Evolutionary conservation across 2,888 invertebrate species (phyloP).

Genomic region (Drosophila borealis): DNA sequence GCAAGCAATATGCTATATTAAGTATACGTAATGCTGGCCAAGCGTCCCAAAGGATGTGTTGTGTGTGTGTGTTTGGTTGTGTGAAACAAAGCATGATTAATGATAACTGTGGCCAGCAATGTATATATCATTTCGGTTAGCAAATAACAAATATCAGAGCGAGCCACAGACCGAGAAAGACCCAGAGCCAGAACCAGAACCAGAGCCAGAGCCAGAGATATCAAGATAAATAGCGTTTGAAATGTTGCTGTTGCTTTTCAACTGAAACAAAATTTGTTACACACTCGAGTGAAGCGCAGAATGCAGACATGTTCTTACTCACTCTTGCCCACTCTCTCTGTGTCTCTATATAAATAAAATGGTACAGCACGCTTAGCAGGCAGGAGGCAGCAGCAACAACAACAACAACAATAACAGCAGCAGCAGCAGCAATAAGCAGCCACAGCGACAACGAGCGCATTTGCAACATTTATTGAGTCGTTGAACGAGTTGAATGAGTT

Average conservation of each 20-base stretch:
- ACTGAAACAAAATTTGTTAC: constrained; percentile 64
- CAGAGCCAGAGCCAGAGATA: constrained; percentile 38
- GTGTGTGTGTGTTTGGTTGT: constrained; percentile 24
- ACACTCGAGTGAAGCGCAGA: constrained; percentile 55
- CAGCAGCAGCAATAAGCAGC: constrained; percentile 33
- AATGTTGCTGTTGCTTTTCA: constrained; percentile 63
- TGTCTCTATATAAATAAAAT: constrained; percentile 67
- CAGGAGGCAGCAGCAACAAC: constrained; percentile 1
- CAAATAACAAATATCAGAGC: constrained; percentile 75
- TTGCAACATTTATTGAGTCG: constrained; percentile 81
- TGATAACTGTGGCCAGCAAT: constrained; percentile 69
- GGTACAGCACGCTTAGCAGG: constrained; percentile 22
- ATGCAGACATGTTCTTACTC: constrained; percentile 36
- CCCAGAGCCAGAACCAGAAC: constrained; percentile 4
- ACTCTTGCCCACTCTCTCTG: constrained; percentile 5
- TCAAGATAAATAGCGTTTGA: constrained; percentile 79
- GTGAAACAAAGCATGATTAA: constrained; percentile 77
- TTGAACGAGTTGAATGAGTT: constrained; percentile 81
- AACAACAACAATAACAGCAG: background rate
- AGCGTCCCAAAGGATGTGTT: constrained; percentile 9
- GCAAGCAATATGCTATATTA: constrained; percentile 30
- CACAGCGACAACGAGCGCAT: constrained; percentile 72
- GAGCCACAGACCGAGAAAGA: constrained; percentile 15
- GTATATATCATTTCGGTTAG: constrained; percentile 78
- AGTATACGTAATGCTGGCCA: constrained; percentile 64